Base-by-base conservation (phyloP, 2,888 invertebrate genomes). In the Drosophila antonietae region DNA sequence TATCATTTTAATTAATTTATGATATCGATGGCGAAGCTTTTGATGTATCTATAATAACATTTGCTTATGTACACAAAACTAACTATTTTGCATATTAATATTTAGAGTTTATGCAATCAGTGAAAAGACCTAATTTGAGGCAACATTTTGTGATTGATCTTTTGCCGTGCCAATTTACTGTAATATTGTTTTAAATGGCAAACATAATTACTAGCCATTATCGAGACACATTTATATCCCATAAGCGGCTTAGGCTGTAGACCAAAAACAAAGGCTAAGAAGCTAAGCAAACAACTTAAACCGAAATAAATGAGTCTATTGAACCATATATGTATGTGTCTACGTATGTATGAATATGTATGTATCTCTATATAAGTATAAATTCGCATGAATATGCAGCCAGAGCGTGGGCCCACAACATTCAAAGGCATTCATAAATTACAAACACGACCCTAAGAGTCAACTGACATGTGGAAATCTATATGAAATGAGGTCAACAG, bases 1-100 rank as follows among this genome's bases (percentile, higher is more conserved):
- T 85, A 81, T 88, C 49, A 67, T 73, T 83, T 83, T 85, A 86
- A 86, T 88, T 88, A 88, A 85, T 88, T 86, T 83, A 85, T 85
- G 66, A 82, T 75, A 84, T 76, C 57, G 67, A 69, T 76, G 68
- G 69, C 59, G 15, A 15, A 67, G 72, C 68, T 73, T 86, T 80
- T 73, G 84, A 78, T 83, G 84, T 78, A 65, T 77, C 39, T 67
- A 78, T 86, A 83, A 86, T 83, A 80, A 75, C 72, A 61, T 59
- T 71, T 73, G 75, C 68, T 35, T 51, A 20, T 51, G 18, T 7
- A 35, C 51, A 35, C 20, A 51, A 18, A 49, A 12, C 31, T 43
- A 18, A 14, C 15, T 20, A 56, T 75, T 85, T 81, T 77, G 75
- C 75, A 83, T 77, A 74, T 63, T 68, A 65, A 74, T 60, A 66